phyloP scores from a whole-genome alignment of 2,888 invertebrate genomes.

The Drosophila percnosoma region DNA sequence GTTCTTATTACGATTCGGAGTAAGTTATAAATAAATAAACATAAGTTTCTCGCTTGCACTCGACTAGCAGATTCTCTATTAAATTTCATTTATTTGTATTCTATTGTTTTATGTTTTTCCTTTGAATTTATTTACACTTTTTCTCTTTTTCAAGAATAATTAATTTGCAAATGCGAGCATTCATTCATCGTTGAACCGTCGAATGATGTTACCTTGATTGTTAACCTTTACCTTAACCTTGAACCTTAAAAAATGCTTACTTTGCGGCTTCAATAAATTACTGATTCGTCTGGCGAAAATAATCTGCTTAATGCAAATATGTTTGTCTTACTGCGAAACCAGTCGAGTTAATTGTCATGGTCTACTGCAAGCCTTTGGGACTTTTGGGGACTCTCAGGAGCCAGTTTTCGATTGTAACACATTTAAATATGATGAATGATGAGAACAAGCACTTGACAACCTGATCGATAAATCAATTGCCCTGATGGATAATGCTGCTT shows the following conservation, averaged over 20 bases:
- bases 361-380: constrained; percentile 3
- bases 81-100: neutral
- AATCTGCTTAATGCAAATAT: constrained; percentile 15
- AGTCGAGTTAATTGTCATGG: constrained; percentile 9
- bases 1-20: constrained; percentile 83
- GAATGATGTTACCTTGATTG: neutral
- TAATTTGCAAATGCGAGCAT: too few relatives aligned
- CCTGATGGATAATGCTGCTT: constrained; percentile 63
- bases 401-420: constrained; percentile 51
- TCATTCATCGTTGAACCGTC: neutral
- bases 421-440: constrained; percentile 74
- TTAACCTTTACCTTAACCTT: neutral
- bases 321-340: neutral
- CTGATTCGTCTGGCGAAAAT: neutral
- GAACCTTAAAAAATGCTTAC: neutral
- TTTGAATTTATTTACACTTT: neutral
- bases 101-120: too few relatives aligned
- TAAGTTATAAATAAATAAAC: constrained; percentile 73
- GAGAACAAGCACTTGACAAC: constrained; percentile 78
- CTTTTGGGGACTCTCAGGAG: constrained; percentile 22
- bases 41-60: constrained; percentile 1
- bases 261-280: neutral
- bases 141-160: neutral
- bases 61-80: neutral
- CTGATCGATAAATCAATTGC: constrained; percentile 82